phyloP scores from a whole-genome alignment of 2,888 invertebrate genomes.

The Myopa testacea region DNA sequence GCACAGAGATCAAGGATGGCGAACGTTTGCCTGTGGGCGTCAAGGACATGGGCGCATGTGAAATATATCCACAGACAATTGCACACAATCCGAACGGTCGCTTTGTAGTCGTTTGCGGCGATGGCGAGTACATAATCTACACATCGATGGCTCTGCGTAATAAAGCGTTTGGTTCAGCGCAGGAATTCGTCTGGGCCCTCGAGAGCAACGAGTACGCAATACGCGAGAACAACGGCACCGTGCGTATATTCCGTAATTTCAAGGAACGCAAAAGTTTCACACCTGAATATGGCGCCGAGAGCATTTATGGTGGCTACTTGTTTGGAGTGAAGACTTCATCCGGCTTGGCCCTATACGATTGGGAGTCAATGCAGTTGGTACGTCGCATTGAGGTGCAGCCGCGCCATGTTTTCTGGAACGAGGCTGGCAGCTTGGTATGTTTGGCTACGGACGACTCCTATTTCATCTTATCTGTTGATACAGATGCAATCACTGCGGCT shows the following conservation, averaged over 20 bases:
- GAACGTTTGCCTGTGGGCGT: slow-evolving; percentile 93
- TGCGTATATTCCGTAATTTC: slow-evolving; percentile 97
- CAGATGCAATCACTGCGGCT: slow-evolving; percentile 83
- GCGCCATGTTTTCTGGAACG: slow-evolving; percentile 94
- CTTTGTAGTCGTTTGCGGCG: slow-evolving; percentile 94
- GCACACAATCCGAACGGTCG: slow-evolving; percentile 98
- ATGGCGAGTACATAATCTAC: slow-evolving; percentile 99
- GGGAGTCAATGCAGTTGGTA: slow-evolving; percentile 93
- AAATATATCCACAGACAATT: slow-evolving; percentile 98
- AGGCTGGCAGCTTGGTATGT: slow-evolving; percentile 92
- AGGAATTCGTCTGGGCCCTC: slow-evolving; percentile 98
- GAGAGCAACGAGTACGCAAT: slow-evolving; percentile 95
- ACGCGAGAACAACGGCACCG: slow-evolving; percentile 88
- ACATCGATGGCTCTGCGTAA: slow-evolving; percentile 99
- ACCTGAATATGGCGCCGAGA: slow-evolving; percentile 96
- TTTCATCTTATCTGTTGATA: slow-evolving; percentile 90
- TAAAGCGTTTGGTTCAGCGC: slow-evolving; percentile 97
- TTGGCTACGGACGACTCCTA: slow-evolving; percentile 96
- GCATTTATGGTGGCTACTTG: slow-evolving; percentile 92
- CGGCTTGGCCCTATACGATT: slow-evolving; percentile 95
- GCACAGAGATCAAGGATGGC: slow-evolving; percentile 85
- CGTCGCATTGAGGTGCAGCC: slow-evolving; percentile 97
- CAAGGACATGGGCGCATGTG: slow-evolving; percentile 99
- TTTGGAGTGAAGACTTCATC: slow-evolving; percentile 92
- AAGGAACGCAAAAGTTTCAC: slow-evolving; percentile 96